Base-by-base conservation (phyloP, 2,797 vertebrate species). In the Sebastes nivosus region DNA sequence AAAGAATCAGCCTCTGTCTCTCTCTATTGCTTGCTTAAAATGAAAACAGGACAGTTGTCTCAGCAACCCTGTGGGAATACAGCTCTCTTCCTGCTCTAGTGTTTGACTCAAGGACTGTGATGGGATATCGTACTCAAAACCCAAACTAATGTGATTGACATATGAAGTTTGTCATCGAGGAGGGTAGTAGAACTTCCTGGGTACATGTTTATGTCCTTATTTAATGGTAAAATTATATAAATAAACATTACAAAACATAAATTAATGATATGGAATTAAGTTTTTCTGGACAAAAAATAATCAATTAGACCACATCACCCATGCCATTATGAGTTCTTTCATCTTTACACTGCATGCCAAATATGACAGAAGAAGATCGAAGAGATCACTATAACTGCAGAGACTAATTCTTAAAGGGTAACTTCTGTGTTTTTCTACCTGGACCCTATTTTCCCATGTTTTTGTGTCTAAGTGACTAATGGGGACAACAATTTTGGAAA, bases 1-100 rank as follows among this genome's bases (percentile, higher is more conserved):
- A 61, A 87, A 71, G 29, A 81, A 66, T 77, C 74, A 12, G 55
- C 82, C 78, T 88, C 42, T 66, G 71, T 77, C 25, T 88, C 52
- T 84, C 82, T 83, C 30, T 83, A 54, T 85, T 69, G 86, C 78
- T 80, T 64, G 34, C 78, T 89, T 68, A 80, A 74, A 86, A 70
- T 79, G 68, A 82, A 89, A 88, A 79, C 63, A 64, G 67, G 80
- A 84, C 70, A 71, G 77, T 84, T 83, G 81, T 84, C 59, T 89
- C 78, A 64, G 65, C 38, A 75, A 14, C 54, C 82, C 59, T 30
- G 69, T 63, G 85, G 78, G 89, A 80, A 77, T 58, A 34, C 57
- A 12, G 50, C 63, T 72, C 58, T 76, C 72, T 72, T 72, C 27
- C 55, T 63, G n/a, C 64, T 64, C 59, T 67, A 64, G 65, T 52